These are phyloP conservation scores for Tragopan temminckii DNA, from an alignment of 2,797 vertebrate genomes.

Conservation along the genomic window DNA sequence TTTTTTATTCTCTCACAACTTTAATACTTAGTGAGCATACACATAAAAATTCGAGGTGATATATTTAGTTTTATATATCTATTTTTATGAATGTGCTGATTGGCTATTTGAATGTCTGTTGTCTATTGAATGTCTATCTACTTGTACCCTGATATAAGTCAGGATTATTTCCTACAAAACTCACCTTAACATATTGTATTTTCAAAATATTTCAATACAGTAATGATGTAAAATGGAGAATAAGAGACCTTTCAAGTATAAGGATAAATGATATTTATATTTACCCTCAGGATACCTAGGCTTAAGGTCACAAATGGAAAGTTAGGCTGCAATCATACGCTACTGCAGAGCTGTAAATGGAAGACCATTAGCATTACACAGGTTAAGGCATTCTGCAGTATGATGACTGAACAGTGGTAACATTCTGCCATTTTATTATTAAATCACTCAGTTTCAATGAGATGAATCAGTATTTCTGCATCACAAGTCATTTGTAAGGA, in stretches of 20 bases:
- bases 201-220: neutral
- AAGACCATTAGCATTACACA: neutral
- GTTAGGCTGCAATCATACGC: neutral
- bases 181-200: neutral
- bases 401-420: neutral
- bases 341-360: neutral
- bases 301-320: neutral
- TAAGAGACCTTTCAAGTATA: neutral
- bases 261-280: neutral
- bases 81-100: neutral
- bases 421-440: neutral
- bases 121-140: neutral
- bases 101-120: neutral
- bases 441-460: neutral
- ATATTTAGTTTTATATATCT: neutral
- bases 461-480: neutral
- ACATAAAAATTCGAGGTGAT: neutral
- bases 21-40: neutral
- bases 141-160: neutral
- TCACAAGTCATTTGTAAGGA: conserved; percentile 7
- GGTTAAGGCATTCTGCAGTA: neutral
- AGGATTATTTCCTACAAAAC: neutral
- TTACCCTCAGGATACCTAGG: neutral
- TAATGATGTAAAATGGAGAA: neutral
- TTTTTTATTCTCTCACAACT: neutral